Base-by-base conservation (phyloP, 1,140 invertebrate species). In the Mercenaria mercenaria region DNA sequence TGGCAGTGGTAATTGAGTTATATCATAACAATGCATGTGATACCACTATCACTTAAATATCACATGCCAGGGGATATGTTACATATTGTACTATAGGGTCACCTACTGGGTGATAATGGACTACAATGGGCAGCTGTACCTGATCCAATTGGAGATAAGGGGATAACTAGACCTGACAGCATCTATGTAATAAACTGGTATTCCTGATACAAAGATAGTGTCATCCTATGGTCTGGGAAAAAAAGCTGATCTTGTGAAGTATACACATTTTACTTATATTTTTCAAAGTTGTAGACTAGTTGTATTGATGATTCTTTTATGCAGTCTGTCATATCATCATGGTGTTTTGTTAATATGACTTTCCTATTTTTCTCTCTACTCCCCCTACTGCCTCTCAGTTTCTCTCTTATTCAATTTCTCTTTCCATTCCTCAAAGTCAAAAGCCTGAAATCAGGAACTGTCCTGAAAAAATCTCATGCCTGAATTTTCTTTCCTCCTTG, bases 21-120 rank as follows among this genome's bases (percentile, higher is more conserved):
- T 56, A 79, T 79, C 76, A 79, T 79, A 79, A 79, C 47, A 79
- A 56, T 79, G 29, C 47, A 50, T 32, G 29, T 34, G 72, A 79
- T 77, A 52, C 13, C 56, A 50, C 20, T 76, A 76, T 76, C 72
- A 76, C n/a, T 47, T n/a, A 6, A 26, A 1, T 52, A 79, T 79
- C 76, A 52, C 32, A 79, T 79, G 76, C 76, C 76, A 79, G 26
- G 13, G 47, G 50, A 39, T 56, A 52, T 34, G 76, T 20, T n/a
- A n/a, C n/a, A n/a, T n/a, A n/a, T n/a, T n/a, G n/a, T 47, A 79
- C 29, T 52, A 10, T 52, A 3, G 3, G 50, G 76, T 79, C 76
- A 79, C 76, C 29, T 79, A 39, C 47, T 79, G 76, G 76, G 76
- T 52, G 76, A 79, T 79, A 79, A 76, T 13, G 20, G 47, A 23